Conservation (phyloP, 2,113 vertebrate genomes). For the Neogobius melanostomus region DNA sequence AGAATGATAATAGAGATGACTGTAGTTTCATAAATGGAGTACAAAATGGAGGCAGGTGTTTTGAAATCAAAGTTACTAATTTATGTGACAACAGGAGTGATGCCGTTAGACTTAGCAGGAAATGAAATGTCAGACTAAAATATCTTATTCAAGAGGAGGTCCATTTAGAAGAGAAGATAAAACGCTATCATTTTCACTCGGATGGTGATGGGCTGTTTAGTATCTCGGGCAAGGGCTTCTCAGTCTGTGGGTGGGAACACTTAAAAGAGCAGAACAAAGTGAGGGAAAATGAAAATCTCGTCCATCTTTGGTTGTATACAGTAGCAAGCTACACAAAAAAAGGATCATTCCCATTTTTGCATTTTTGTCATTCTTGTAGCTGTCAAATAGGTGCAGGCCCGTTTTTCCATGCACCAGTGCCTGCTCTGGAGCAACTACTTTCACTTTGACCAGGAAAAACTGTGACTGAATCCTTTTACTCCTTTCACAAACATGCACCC, state of each 20-base stretch:
- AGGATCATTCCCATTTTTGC: no score
- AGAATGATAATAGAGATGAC: conserved; percentile 15
- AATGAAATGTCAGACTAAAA: conserved; percentile 4
- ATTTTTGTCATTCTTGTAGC: no score
- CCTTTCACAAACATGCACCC: no score
- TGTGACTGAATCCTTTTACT: no score
- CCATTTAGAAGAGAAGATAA: not conserved
- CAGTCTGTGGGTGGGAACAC: not conserved
- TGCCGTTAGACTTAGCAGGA: not conserved
- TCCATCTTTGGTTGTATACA: no score
- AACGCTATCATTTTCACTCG: not conserved
- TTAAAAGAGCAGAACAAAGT: no score
- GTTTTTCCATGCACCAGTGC: no score
- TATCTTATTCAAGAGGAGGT: not conserved
- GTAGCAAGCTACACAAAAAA: no score
- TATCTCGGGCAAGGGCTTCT: not conserved
- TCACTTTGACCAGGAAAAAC: no score
- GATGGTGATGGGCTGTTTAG: not conserved
- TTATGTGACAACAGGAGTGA: conserved; percentile 4
- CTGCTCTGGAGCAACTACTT: no score
- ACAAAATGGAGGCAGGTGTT: not conserved
- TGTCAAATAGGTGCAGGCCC: no score
- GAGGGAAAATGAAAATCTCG: no score
- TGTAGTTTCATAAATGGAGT: conserved; percentile 4
- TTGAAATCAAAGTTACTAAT: not conserved